These are phyloP conservation scores for Craniophora ligustri DNA, from an alignment of 2,888 invertebrate species.

Conservation along the genomic window DNA sequence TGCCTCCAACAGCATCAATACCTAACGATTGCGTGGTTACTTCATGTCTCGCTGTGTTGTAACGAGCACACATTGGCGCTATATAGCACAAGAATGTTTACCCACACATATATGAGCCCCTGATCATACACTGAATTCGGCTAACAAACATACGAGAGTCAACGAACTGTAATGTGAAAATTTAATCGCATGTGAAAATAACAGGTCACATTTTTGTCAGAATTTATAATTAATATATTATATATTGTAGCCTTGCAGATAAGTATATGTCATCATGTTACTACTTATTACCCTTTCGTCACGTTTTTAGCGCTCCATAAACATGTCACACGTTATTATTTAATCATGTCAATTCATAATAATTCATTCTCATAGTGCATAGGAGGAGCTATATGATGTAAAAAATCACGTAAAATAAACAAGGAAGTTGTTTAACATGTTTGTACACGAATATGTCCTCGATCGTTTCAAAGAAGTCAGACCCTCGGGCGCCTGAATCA, in stretches of 20 bases:
- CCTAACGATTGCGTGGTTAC: conserved; percentile 65
- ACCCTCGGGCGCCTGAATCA: conserved; percentile 6
- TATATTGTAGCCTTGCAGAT: too few relatives aligned
- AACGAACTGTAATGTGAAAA: conserved; percentile 69
- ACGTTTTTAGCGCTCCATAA: conserved; percentile 27
- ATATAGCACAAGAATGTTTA: conserved; percentile 64
- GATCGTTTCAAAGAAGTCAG: conserved; percentile 7
- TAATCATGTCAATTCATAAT: conserved; percentile 19
- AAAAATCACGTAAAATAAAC: conserved; percentile 20
- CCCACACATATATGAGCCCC: conserved; percentile 59
- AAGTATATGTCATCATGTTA: conserved; percentile 9
- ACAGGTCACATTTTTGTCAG: conserved; percentile 31
- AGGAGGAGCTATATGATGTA: conserved; percentile 12
- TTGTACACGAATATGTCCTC: conserved; percentile 6
- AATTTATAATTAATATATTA: conserved; percentile 3
- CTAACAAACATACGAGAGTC: conserved; percentile 66
- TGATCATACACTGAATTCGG: conserved; percentile 49
- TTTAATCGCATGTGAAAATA: conserved; percentile 50
- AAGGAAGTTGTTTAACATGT: conserved; percentile 6
- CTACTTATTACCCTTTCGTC: conserved; percentile 3
- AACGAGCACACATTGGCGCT: conserved; percentile 63
- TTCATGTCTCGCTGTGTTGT: conserved; percentile 57
- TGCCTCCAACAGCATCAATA: conserved; percentile 79
- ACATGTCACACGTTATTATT: conserved; percentile 30
- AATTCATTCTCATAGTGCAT: conserved; percentile 5